Evolutionary conservation across 2,888 invertebrate genomes (phyloP).

Genomic region (Mantis religiosa): DNA sequence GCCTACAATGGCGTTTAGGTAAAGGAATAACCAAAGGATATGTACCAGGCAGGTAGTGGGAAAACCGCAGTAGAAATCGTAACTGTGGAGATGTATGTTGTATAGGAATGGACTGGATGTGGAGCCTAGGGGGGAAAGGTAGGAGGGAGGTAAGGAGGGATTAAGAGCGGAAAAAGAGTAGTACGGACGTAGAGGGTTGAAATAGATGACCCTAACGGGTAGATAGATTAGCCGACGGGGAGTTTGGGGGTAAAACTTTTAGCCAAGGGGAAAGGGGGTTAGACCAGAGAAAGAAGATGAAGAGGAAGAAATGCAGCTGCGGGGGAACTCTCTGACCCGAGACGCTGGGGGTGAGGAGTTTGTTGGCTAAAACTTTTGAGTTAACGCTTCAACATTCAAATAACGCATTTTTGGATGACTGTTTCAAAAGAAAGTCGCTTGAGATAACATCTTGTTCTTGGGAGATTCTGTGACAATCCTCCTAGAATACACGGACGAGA

Average conservation of each 20-base stretch:
- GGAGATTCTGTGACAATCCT: not conserved
- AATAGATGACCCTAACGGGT: constrained; percentile 25
- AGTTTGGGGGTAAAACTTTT: not conserved
- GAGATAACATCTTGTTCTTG: not conserved
- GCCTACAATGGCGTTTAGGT: no score
- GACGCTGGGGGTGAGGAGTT: not conserved
- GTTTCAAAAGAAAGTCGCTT: not conserved
- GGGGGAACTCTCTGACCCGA: not conserved
- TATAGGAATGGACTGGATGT: constrained; percentile 11
- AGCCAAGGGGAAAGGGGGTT: not conserved
- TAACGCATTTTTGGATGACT: not conserved
- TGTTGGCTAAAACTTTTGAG: not conserved
- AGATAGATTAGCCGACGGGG: constrained; percentile 21
- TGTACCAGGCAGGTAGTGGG: not conserved
- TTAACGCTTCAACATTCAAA: not conserved
- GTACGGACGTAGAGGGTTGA: not conserved
- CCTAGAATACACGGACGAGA: not conserved
- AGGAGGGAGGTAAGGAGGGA: not conserved
- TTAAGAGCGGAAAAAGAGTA: not conserved
- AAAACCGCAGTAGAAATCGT: not conserved
- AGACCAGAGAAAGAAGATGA: not conserved
- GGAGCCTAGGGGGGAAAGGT: not conserved
- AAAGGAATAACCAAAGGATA: no score
- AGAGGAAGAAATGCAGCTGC: not conserved
- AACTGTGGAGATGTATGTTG: constrained; percentile 10